phyloP scores from a whole-genome alignment of 2,113 vertebrate species.

The Erythrolamprus reginae region DNA sequence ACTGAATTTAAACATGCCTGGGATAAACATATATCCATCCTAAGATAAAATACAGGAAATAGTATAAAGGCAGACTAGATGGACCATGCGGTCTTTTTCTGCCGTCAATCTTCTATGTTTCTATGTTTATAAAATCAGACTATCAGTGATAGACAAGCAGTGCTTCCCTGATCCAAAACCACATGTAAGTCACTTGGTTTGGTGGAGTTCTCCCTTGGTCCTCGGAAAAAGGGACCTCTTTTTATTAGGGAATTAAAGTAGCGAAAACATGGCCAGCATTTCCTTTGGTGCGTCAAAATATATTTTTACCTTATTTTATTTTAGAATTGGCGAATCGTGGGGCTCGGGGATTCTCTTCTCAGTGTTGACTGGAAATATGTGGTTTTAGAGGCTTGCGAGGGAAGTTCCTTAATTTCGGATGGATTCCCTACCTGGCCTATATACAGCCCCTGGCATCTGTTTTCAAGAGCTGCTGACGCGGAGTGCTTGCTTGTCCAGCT shows the following conservation, averaged over 20 bases:
- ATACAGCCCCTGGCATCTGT: not conserved
- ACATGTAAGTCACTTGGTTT: not conserved
- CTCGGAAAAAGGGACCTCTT: not conserved
- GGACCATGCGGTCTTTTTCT: no score
- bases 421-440: slow-evolving; percentile 11
- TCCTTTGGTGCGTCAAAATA: not conserved
- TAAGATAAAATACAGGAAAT: no score
- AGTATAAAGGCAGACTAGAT: no score
- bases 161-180: not conserved
- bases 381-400: not conserved
- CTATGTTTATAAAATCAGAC: no score
- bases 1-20: no score
- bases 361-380: not conserved
- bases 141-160: not conserved
- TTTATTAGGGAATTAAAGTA: not conserved
- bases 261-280: not conserved
- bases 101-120: no score
- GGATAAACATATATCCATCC: no score
- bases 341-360: not conserved
- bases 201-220: not conserved
- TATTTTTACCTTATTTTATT: not conserved
- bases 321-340: not conserved
- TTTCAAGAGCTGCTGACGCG: not conserved
- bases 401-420: not conserved
- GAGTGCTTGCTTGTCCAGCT: not conserved